Percentiles rank a stretch among this genome's conserved stretches.
Evolutionary conservation across 2,113 vertebrate species (phyloP).

Genomic region (Sceloporus undulatus): DNA sequence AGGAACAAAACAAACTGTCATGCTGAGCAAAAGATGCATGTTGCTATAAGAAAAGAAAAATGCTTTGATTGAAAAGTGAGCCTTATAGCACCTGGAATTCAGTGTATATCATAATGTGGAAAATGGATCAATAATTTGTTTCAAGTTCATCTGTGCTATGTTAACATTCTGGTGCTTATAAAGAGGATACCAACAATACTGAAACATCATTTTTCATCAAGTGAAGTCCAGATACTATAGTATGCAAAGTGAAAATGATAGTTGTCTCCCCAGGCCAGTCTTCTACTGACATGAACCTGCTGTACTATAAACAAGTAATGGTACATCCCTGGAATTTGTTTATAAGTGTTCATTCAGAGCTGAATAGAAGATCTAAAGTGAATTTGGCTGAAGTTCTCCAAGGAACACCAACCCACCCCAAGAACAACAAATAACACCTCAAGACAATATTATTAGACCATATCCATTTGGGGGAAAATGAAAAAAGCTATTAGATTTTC

Average conservation of each 20-base stretch:
- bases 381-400: slow-evolving; percentile 21
- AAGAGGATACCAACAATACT: not conserved
- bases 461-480: not conserved
- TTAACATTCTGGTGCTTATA: not conserved
- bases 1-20: not conserved
- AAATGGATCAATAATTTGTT: not conserved
- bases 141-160: not conserved
- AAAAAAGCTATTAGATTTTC: slow-evolving; percentile 30
- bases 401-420: too few species aligned
- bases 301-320: not conserved
- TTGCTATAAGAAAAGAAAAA: not conserved
- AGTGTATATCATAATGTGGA: not conserved
- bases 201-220: not conserved
- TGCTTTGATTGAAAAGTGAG: not conserved
- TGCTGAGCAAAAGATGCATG: not conserved
- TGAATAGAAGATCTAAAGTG: not conserved
- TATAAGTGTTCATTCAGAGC: slow-evolving; percentile 7
- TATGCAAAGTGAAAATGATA: not conserved
- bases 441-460: slow-evolving; percentile 13
- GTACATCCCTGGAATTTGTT: not conserved
- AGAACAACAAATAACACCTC: not conserved
- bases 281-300: rapidly evolving
- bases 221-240: not conserved
- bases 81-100: not conserved
- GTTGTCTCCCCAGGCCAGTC: not conserved